A percentile compares a stretch with the other conserved stretches of the same genome.
Conservation (phyloP, 1,140 invertebrate species). For the Trinorchestia longiramus region DNA sequence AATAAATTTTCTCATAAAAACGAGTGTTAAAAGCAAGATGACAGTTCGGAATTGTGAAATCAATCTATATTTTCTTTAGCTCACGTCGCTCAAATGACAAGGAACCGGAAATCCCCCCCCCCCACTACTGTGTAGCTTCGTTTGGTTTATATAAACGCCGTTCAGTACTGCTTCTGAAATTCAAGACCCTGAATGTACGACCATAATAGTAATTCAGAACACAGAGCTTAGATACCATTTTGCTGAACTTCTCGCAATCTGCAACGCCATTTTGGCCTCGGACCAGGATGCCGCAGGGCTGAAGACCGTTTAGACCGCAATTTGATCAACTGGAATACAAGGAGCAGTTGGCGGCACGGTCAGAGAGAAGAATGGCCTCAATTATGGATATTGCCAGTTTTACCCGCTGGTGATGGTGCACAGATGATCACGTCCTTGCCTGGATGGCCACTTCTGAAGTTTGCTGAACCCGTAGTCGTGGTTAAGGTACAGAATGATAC, state of each 20-base stretch:
- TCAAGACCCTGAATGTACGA: neutral
- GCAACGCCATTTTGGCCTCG: neutral
- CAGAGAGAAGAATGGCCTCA: neutral
- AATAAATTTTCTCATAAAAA: too few species aligned
- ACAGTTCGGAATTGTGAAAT: too few species aligned
- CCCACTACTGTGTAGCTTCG: too few species aligned
- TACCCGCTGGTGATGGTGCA: neutral
- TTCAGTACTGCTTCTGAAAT: neutral
- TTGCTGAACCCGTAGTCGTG: neutral
- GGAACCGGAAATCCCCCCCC: too few species aligned
- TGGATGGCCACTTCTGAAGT: neutral
- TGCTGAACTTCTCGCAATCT: neutral
- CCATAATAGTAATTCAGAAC: neutral
- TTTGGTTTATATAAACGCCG: neutral
- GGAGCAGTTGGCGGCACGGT: neutral
- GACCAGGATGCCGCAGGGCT: too few species aligned
- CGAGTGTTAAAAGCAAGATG: too few species aligned
- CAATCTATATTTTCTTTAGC: too few species aligned
- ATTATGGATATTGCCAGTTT: neutral
- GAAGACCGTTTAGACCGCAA: neutral
- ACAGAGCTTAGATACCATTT: neutral
- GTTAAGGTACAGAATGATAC: neutral
- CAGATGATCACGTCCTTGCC: neutral
- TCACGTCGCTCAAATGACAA: too few species aligned
- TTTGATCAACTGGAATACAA: slow-evolving; percentile 9